phyloP scores from a whole-genome alignment of 2,797 vertebrate species.

The Myotis daubentonii region DNA sequence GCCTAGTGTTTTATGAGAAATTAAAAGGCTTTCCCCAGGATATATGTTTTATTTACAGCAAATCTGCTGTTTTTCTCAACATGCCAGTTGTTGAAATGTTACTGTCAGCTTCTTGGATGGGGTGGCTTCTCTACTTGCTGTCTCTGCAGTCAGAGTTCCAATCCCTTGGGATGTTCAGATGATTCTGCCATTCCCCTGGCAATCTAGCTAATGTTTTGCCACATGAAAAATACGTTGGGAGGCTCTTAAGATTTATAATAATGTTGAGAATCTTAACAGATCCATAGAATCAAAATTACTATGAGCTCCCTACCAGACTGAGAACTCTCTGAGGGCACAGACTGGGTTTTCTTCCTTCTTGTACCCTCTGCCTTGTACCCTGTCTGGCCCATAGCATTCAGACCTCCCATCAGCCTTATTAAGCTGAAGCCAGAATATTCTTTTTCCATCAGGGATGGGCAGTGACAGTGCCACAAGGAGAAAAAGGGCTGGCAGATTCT shows the following conservation, averaged over 20 bases:
- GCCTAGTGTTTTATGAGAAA: neutral
- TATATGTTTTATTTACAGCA: neutral
- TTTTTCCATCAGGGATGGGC: neutral
- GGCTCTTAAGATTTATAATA: conserved; percentile 34
- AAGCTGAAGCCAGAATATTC: neutral
- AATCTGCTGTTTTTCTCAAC: neutral
- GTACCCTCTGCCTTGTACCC: no score
- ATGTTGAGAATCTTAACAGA: conserved; percentile 4
- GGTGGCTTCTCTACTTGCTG: neutral
- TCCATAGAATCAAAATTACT: neutral
- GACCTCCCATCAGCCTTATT: neutral
- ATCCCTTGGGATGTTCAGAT: neutral
- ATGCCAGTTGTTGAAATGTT: neutral
- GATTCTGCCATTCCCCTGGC: neutral
- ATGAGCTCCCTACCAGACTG: neutral
- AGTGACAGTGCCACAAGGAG: neutral
- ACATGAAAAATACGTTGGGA: neutral
- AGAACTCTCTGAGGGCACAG: neutral
- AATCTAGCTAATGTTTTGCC: conserved; percentile 13
- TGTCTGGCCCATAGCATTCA: neutral
- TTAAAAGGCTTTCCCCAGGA: neutral
- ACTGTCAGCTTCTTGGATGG: neutral
- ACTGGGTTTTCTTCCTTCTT: neutral
- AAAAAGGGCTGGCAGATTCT: neutral
- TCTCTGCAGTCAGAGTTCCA: neutral